Evolutionary conservation across 2,113 vertebrate genomes (phyloP).

Genomic region (Struthidea cinerea): DNA sequence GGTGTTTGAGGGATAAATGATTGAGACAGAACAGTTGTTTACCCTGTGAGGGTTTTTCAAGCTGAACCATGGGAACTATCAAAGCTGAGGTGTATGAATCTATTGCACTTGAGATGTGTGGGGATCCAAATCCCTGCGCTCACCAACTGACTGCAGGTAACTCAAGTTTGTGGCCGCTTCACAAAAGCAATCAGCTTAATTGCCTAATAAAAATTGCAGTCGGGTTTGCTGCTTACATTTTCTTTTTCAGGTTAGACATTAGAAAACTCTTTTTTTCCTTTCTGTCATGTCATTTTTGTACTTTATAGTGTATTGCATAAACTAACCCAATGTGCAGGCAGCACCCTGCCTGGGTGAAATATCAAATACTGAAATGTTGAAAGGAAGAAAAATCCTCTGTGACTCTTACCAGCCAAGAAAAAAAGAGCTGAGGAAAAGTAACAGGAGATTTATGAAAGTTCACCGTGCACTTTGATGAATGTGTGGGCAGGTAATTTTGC

Average conservation of each 20-base stretch:
- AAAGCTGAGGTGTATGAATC: background rate
- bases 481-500: constrained; percentile 19
- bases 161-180: constrained; percentile 5
- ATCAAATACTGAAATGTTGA: constrained; percentile 21
- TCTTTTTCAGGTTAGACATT: constrained; percentile 15
- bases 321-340: constrained; percentile 9
- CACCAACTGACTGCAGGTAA: background rate
- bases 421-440: background rate
- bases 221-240: background rate
- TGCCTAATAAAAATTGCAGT: background rate
- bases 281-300: background rate
- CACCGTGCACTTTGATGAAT: background rate
- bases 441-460: constrained; percentile 11
- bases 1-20: background rate
- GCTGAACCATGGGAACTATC: constrained; percentile 17
- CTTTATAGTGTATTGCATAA: background rate
- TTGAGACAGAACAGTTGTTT: constrained; percentile 4
- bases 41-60: background rate
- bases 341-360: constrained; percentile 1
- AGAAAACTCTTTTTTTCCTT: background rate
- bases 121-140: background rate
- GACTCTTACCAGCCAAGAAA: background rate
- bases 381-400: background rate
- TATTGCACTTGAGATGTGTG: background rate
- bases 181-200: constrained; percentile 41